Base-by-base conservation (phyloP, 2,113 vertebrate species). In the Sarotherodon lohbergeri region DNA sequence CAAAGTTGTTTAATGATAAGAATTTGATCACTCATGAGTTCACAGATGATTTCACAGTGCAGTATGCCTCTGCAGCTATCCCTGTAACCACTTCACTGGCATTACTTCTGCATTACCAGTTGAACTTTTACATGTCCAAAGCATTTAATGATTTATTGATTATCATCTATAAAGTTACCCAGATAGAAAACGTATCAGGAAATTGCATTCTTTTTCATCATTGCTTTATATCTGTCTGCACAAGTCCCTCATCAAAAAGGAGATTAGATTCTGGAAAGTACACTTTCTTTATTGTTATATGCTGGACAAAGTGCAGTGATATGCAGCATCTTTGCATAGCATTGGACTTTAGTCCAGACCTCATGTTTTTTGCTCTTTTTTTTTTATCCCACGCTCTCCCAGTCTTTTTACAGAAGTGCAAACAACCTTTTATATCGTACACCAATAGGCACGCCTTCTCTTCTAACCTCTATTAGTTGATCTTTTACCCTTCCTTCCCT, bases 261-360 rank as follows among this genome's bases (percentile, higher is more conserved):
- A 39, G 46, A 13, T 41, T 71, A 22, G 27, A 36, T 43, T 7
- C 14, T 59, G n/a, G 61, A 82, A 39, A 7, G 5, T 57, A 11
- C 9, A 2, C 61, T 36, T 56, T 3, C 14, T 76, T 54, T 87
- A 32, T 52, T 32, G 29, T 61, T 73, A 17, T 19, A 11, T 32
- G 3, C 6, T 16, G 84, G 50, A n/a, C 80, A 89, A 89, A 90
- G 90, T 88, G 13, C 83, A 82, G 16, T 19, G 41, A 83, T 63
- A 43, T 63, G n/a, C 8, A 11, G 59, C 22, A 5, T 46, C 16
- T 54, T 13, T 78, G 83, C 17, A 11, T 83, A 84, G 88, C 78
- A 9, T 13, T 84, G 91, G 83, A 91, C 93, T 93, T 93, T 84
- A 86, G 57, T 83, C 81, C 78, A 10, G 39, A 17, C 66, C 50